Conservation (phyloP, 2,797 vertebrate species). For the Falco berigora region DNA sequence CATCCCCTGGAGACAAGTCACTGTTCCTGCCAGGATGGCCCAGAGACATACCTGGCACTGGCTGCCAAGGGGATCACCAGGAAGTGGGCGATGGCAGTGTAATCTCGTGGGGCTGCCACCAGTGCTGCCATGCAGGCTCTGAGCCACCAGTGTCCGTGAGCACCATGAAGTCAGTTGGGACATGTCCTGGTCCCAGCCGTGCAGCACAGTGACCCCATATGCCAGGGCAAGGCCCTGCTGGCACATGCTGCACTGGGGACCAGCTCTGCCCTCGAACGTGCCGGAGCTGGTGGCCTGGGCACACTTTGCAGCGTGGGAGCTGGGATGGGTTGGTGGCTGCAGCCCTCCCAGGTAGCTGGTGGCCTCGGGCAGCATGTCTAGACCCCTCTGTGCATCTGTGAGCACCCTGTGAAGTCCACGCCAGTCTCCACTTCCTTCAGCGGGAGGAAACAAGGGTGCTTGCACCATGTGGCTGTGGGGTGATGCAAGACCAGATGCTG, state of each 20-base stretch:
- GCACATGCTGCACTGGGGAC: rapidly evolving
- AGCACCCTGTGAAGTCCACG: background rate
- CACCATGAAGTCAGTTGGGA: rapidly evolving
- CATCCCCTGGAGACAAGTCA: background rate
- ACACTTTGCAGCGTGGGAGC: background rate
- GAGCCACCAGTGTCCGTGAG: background rate
- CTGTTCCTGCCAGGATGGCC: background rate
- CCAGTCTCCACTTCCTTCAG: background rate
- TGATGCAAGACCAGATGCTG: slow-evolving; percentile 44
- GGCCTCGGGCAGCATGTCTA: background rate
- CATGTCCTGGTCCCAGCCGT: background rate
- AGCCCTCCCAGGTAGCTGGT: background rate
- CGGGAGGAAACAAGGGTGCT: background rate
- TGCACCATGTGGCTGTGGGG: background rate
- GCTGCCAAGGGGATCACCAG: rapidly evolving
- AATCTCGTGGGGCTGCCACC: background rate
- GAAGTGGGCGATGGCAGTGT: background rate
- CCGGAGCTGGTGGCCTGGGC: background rate
- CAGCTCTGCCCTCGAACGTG: background rate
- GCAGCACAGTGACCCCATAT: background rate
- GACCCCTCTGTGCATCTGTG: background rate
- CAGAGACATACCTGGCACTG: background rate
- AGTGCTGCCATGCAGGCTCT: background rate
- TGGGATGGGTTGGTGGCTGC: background rate
- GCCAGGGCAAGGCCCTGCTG: background rate